Percentiles rank a stretch among this genome's conserved stretches.
Conservation (phyloP, 2,113 vertebrate genomes). For the Laticauda colubrina region DNA sequence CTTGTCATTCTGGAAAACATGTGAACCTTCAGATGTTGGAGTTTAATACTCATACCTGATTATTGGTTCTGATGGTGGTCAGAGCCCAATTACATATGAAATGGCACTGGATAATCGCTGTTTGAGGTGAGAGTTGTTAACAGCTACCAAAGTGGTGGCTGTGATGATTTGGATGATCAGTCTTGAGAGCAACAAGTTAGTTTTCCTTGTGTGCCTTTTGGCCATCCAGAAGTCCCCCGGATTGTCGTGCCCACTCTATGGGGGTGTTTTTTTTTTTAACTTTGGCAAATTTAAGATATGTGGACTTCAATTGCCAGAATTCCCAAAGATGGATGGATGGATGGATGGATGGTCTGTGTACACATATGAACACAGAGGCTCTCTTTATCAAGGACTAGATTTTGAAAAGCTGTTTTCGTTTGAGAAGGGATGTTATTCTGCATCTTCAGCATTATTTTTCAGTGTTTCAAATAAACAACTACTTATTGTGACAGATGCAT, state of each 20-base stretch:
- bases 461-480: not conserved
- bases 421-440: not conserved
- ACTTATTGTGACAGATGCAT: not conserved
- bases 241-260: not conserved
- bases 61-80: not conserved
- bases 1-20: not conserved
- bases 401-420: not conserved
- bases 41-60: not conserved
- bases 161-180: not conserved
- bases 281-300: not conserved
- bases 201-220: not conserved
- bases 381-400: constrained; percentile 1
- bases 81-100: not conserved
- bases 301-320: not conserved
- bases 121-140: not conserved
- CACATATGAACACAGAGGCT: not conserved
- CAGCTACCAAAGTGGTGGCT: not conserved
- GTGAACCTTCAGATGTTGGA: not conserved
- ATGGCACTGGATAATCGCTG: not conserved
- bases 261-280: not conserved
- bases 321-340: not conserved
- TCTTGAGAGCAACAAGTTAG: not conserved
- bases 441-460: not conserved
- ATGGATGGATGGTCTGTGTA: not conserved
- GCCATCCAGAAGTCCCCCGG: not conserved